Evolutionary conservation across 2,888 invertebrate species (phyloP), one percentile per base, ranked within the genome.

Genomic region (Incurvaria masculella): DNA sequence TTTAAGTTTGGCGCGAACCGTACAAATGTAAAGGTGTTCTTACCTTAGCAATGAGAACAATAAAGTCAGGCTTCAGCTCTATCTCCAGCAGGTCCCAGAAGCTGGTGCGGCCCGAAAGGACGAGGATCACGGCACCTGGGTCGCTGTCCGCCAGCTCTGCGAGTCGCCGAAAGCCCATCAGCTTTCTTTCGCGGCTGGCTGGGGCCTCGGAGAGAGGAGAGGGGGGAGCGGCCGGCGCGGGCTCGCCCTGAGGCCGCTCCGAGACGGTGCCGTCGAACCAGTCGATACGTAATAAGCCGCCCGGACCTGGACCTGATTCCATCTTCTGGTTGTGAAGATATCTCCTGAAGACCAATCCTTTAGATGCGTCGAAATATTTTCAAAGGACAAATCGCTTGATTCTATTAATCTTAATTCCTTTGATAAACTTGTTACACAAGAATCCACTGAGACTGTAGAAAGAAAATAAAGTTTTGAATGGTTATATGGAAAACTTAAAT

Each of bases 231-330:
- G 71, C 68, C 58, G 23, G 23, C 20, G 18, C 39, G 5, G 27
- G 27, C 27, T 14, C 16, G 44, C 33, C 8, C 27, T n/a, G 14
- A 44, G n/a, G 19, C 16, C 70, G 66, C 62, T 74, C 70, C 40
- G 69, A 64, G n/a, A 74, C 55, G 20, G 71, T 69, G 5, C 76
- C 78, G 57, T 78, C 78, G 50, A 78, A 78, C 78, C 78, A 78
- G 53, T 78, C 78, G 57, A 78, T 74, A 2, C 76, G 65, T 49
- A 75, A 60, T 26, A 70, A 66, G 40, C 65, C 58, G 56, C 69
- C 69, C n/a, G n/a, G n/a, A n/a, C n/a, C n/a, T n/a, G n/a, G n/a
- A n/a, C n/a, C n/a, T n/a, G n/a, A n/a, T n/a, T n/a, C n/a, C n/a
- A n/a, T n/a, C n/a, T n/a, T n/a, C n/a, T n/a, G n/a, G n/a, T n/a